phyloP scores from a whole-genome alignment of 1,140 invertebrate genomes.

The Eriosoma lanigerum region DNA sequence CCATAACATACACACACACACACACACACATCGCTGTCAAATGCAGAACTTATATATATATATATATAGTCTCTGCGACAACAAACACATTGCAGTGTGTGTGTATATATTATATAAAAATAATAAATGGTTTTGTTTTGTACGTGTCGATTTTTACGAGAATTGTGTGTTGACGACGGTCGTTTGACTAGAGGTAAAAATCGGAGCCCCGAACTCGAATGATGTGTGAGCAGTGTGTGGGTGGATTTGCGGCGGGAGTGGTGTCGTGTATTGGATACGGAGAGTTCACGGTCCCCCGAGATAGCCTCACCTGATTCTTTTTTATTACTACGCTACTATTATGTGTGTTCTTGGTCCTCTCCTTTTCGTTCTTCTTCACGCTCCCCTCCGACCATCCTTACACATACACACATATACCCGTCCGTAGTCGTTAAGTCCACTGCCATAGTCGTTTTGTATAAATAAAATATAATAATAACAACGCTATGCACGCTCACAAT shows the following conservation, averaged over 20 bases:
- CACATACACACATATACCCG: too few relatives aligned
- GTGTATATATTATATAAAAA: conserved; percentile 33
- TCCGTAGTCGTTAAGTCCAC: too few relatives aligned
- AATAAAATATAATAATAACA: conserved; percentile 12
- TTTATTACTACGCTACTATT: conserved; percentile 1
- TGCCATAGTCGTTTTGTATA: too few relatives aligned
- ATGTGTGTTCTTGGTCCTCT: background rate
- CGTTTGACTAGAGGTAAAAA: conserved; percentile 9
- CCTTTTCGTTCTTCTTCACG: too few relatives aligned
- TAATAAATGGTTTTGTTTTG: conserved; percentile 51
- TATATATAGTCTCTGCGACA: background rate
- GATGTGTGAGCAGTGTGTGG: background rate
- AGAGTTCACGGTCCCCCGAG: conserved; percentile 38
- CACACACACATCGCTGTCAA: conserved; percentile 17
- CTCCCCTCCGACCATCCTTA: too few relatives aligned
- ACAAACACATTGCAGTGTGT: background rate
- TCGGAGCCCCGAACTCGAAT: conserved; percentile 16
- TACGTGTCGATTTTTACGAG: conserved; percentile 48
- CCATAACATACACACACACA: background rate
- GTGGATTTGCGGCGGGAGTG: background rate
- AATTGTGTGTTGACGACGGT: background rate
- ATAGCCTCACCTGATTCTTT: conserved; percentile 46
- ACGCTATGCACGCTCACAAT: too few relatives aligned
- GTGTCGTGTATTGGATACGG: background rate
- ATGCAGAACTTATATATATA: background rate